A percentile compares a stretch with the other conserved stretches of the same genome.
Evolutionary conservation across 2,797 vertebrate genomes (phyloP).

Genomic region (Pantherophis alleghaniensis): DNA sequence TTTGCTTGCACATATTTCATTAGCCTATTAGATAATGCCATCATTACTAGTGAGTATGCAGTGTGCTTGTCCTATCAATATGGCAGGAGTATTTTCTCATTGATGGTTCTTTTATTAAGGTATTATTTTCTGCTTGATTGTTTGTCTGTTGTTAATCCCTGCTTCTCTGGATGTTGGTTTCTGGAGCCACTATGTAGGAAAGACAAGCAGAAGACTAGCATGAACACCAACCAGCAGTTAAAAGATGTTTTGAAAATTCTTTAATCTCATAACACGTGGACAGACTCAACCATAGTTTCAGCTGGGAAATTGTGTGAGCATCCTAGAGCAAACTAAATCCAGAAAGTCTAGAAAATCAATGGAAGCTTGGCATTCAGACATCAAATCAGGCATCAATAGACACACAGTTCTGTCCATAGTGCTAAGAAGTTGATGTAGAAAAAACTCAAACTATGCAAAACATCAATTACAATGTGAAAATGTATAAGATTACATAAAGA

Average conservation of each 20-base stretch:
- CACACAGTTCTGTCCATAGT: not conserved
- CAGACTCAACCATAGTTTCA: not conserved
- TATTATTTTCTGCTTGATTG: not conserved
- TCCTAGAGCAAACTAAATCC: not conserved
- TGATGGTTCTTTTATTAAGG: not conserved
- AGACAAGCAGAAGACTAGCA: not conserved
- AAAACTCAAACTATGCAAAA: slow-evolving; percentile 37
- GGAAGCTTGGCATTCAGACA: not conserved
- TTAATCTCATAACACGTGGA: not conserved
- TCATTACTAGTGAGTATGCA: not conserved
- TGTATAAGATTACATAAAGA: slow-evolving; percentile 28
- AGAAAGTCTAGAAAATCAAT: not conserved
- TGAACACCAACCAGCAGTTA: not conserved
- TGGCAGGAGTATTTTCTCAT: not conserved
- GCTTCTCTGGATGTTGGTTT: not conserved
- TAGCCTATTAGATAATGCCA: not conserved
- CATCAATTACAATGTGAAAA: slow-evolving; percentile 19
- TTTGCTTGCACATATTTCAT: not conserved
- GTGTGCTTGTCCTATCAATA: not conserved
- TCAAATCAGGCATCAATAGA: not conserved
- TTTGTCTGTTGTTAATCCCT: not conserved
- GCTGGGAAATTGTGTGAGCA: not conserved
- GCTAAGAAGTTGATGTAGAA: not conserved
- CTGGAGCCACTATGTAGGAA: not conserved
- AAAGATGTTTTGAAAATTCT: not conserved